These are phyloP conservation scores for Amphiura filiformis DNA, from an alignment of 35 echinoderm and acorn worm genomes.

Conservation along the genomic window DNA sequence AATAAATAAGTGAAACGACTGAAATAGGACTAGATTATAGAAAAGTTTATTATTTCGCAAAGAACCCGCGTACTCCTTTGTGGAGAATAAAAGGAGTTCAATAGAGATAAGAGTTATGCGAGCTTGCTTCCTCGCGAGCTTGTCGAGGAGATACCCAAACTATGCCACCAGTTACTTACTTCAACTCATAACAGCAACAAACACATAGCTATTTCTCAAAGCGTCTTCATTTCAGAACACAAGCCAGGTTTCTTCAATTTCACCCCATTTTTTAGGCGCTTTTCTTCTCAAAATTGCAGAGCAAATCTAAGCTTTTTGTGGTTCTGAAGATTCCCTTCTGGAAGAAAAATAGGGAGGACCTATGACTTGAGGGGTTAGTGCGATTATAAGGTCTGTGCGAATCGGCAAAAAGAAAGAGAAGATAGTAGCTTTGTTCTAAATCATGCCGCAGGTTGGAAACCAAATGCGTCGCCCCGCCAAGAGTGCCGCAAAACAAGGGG, in stretches of 20 bases:
- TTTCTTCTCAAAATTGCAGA: background rate
- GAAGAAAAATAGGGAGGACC: background rate
- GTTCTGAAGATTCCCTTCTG: background rate
- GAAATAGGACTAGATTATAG: too few relatives aligned
- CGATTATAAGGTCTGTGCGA: conserved; percentile 3
- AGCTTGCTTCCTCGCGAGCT: too few relatives aligned
- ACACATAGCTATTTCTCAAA: background rate
- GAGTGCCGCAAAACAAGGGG: conserved; percentile 3
- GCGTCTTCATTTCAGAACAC: background rate
- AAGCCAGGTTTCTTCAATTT: background rate
- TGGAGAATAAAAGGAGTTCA: too few relatives aligned
- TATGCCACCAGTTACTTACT: too few relatives aligned
- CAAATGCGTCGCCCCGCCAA: background rate
- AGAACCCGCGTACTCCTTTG: too few relatives aligned
- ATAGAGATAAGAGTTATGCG: too few relatives aligned
- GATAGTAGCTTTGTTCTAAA: background rate
- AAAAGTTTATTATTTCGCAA: too few relatives aligned
- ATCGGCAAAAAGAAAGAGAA: conserved; percentile 3
- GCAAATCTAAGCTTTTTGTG: conserved; percentile 13
- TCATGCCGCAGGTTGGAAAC: background rate
- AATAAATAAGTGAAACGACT: background rate
- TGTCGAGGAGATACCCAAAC: too few relatives aligned
- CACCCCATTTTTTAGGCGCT: background rate
- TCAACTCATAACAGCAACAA: too few relatives aligned
- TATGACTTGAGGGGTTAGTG: background rate